phyloP scores from a whole-genome alignment of 2,888 invertebrate genomes.

The Scaptomyza cyrtandrae region DNA sequence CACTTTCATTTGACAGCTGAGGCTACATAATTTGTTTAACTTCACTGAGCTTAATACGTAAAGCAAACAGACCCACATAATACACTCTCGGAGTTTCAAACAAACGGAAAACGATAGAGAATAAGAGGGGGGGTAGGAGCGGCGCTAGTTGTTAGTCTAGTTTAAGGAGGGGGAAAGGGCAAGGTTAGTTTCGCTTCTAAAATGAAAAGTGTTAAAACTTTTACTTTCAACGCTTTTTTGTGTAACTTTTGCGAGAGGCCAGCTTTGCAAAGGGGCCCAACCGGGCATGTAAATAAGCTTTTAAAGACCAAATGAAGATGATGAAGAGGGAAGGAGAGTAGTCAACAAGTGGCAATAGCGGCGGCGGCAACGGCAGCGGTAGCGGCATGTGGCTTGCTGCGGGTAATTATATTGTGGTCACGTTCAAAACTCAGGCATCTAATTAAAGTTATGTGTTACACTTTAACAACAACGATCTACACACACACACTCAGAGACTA shows the following conservation, averaged over 20 bases:
- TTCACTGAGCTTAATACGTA: slow-evolving; percentile 66
- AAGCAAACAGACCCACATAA: slow-evolving; percentile 62
- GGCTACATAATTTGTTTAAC: slow-evolving; percentile 66
- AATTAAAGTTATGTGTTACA: slow-evolving; percentile 79
- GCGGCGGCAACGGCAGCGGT: slow-evolving; percentile 32
- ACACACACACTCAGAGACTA: slow-evolving; percentile 5
- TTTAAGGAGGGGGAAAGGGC: slow-evolving; percentile 1
- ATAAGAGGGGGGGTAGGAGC: not conserved
- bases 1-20: slow-evolving; percentile 69
- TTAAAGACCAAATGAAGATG: slow-evolving; percentile 57
- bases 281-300: slow-evolving; percentile 72
- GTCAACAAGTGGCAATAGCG: slow-evolving; percentile 68
- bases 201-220: slow-evolving; percentile 80
- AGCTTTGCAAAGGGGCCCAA: not conserved
- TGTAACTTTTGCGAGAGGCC: slow-evolving; percentile 17
- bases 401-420: slow-evolving; percentile 82
- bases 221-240: slow-evolving; percentile 71
- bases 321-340: slow-evolving; percentile 8
- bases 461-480: slow-evolving; percentile 55
- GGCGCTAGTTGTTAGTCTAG: not conserved
- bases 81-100: slow-evolving; percentile 11
- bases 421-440: slow-evolving; percentile 78
- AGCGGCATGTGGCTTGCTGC: slow-evolving; percentile 52
- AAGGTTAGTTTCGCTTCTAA: slow-evolving; percentile 60
- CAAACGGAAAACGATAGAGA: slow-evolving; percentile 9